Conservation (phyloP, 1,140 invertebrate species). For the Pseudomyrmex gracilis region DNA sequence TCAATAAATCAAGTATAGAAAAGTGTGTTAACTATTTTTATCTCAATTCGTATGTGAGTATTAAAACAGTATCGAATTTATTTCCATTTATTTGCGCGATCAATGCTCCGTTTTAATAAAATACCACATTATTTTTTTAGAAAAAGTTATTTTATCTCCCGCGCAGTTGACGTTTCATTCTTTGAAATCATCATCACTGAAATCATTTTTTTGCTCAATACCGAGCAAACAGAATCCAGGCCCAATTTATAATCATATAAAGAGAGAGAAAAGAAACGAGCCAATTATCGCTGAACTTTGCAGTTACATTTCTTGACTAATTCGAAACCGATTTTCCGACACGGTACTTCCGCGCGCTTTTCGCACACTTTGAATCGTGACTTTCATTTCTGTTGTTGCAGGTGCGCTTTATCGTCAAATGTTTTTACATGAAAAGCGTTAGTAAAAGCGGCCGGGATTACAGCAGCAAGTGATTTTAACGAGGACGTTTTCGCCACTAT, state of each 20-base stretch:
- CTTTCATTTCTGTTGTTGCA: slow-evolving; percentile 53
- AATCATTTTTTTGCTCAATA: too few relatives aligned
- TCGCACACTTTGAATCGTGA: slow-evolving; percentile 22
- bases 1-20: too few relatives aligned
- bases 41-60: too few relatives aligned
- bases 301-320: slow-evolving; percentile 31
- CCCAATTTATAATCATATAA: neutral
- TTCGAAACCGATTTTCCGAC: slow-evolving; percentile 25
- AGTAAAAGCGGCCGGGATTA: slow-evolving; percentile 37
- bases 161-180: too few relatives aligned
- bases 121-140: too few relatives aligned
- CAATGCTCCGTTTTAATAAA: too few relatives aligned
- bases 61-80: too few relatives aligned
- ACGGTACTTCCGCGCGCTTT: neutral
- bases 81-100: too few relatives aligned
- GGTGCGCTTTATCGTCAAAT: slow-evolving; percentile 48
- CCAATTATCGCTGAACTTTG: neutral
- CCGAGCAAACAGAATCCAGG: slow-evolving; percentile 13
- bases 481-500: slow-evolving; percentile 43
- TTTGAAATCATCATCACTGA: too few relatives aligned
- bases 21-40: too few relatives aligned
- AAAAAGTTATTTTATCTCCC: too few relatives aligned
- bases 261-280: neutral
- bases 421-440: slow-evolving; percentile 44
- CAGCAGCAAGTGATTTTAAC: slow-evolving; percentile 60